A percentile compares a stretch with the other conserved stretches of the same genome.
Conservation (phyloP, 2,888 invertebrate genomes). For the Ophioninae sp. region DNA sequence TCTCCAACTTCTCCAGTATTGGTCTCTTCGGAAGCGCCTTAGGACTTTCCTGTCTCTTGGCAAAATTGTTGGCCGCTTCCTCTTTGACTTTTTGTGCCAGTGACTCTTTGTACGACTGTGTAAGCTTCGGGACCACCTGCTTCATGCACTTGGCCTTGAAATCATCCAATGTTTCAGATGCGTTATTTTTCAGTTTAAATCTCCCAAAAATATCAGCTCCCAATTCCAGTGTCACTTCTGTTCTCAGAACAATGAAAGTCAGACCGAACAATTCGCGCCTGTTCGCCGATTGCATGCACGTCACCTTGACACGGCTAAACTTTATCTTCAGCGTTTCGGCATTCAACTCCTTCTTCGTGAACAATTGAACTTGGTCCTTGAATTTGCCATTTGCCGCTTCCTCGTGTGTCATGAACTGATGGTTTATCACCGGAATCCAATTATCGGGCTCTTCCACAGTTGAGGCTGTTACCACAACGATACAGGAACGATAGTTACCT, state of each 20-base stretch:
- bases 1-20: constrained; percentile 72
- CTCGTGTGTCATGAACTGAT: constrained; percentile 76
- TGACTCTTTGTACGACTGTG: constrained; percentile 70
- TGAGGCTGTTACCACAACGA: constrained; percentile 76
- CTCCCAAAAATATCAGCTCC: constrained; percentile 75
- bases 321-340: constrained; percentile 73
- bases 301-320: constrained; percentile 76
- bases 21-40: constrained; percentile 69
- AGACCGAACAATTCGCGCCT: constrained; percentile 76
- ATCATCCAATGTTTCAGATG: constrained; percentile 57
- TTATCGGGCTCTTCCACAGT: constrained; percentile 75
- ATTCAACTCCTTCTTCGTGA: constrained; percentile 76
- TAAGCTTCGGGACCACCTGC: constrained; percentile 62
- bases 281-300: constrained; percentile 79
- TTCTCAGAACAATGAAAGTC: constrained; percentile 72
- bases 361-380: constrained; percentile 77
- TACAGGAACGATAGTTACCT: constrained; percentile 76
- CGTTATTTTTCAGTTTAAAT: constrained; percentile 70
- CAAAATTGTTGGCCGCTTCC: constrained; percentile 67
- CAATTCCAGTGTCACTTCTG: constrained; percentile 74
- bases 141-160: constrained; percentile 75
- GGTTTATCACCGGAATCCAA: constrained; percentile 76
- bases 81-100: constrained; percentile 71
- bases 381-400: constrained; percentile 76
- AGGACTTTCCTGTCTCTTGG: constrained; percentile 69